Conservation (phyloP, 2,113 vertebrate species). For the cat (Felis catus) region DNA sequence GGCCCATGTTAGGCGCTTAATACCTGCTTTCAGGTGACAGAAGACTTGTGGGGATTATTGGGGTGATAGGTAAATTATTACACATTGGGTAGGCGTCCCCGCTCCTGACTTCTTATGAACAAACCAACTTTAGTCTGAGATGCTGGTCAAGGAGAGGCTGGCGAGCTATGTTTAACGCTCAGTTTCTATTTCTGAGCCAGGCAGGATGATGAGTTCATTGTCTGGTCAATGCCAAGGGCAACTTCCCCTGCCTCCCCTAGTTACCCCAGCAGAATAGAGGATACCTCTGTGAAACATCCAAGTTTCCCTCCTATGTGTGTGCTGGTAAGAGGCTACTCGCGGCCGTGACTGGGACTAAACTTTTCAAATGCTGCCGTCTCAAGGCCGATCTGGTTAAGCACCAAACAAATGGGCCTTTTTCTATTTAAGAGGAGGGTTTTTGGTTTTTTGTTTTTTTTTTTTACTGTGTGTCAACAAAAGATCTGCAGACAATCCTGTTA, state of each 20-base stretch:
- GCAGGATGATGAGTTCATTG: constrained; percentile 52
- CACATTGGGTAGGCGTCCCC: background rate
- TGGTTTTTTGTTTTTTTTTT: background rate
- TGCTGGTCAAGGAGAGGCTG: background rate
- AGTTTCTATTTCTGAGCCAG: constrained; percentile 27
- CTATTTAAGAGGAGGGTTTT: background rate
- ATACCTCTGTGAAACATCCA: background rate
- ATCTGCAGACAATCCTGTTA: background rate
- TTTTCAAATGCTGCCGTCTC: background rate
- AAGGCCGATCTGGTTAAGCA: background rate
- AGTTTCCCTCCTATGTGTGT: fast-evolving
- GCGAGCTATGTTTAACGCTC: background rate
- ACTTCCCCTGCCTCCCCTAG: background rate
- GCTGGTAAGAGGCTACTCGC: background rate
- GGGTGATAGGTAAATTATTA: background rate
- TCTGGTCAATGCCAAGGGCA: constrained; percentile 45
- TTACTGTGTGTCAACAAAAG: constrained; percentile 16
- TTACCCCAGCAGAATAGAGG: background rate
- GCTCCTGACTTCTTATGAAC: background rate
- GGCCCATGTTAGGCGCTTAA: background rate
- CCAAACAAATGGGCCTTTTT: constrained; percentile 63
- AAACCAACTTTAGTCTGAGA: background rate
- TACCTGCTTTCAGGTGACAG: background rate
- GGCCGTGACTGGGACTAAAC: background rate
- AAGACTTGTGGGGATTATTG: background rate